Percentiles rank a stretch among this genome's conserved stretches.
These are phyloP conservation scores for Halictus ligatus DNA, from an alignment of 2,888 invertebrate genomes.

Conservation along the genomic window DNA sequence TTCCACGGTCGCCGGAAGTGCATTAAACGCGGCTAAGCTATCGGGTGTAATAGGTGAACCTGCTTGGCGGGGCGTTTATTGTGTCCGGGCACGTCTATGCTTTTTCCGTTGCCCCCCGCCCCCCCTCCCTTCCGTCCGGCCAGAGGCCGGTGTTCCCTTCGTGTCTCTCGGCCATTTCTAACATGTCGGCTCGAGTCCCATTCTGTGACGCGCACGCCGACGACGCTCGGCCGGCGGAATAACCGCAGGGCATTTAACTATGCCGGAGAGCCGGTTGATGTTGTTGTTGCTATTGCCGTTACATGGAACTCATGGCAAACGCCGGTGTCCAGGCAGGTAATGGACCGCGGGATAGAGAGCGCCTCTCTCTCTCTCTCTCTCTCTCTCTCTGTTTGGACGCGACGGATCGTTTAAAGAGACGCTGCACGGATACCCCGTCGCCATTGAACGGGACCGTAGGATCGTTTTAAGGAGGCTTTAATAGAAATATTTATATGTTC, in stretches of 20 bases:
- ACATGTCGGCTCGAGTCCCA: constrained; percentile 45
- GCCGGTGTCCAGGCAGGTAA: constrained; percentile 39
- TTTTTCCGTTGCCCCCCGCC: constrained; percentile 42
- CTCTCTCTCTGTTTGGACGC: background rate
- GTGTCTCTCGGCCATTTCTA: background rate
- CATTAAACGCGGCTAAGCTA: constrained; percentile 76
- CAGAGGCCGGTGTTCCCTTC: background rate
- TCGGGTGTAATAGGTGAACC: constrained; percentile 75
- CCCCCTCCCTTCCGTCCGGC: background rate
- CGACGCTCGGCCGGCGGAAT: constrained; percentile 24
- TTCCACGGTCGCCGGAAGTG: constrained; percentile 72
- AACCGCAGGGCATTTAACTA: constrained; percentile 60
- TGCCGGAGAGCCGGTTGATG: constrained; percentile 30
- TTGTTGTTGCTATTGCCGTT: constrained; percentile 39
- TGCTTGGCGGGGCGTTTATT: constrained; percentile 72
- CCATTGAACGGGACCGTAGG: constrained; percentile 60
- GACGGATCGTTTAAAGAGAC: constrained; percentile 49
- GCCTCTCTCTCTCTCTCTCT: background rate
- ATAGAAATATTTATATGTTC: constrained; percentile 82
- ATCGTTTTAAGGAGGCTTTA: constrained; percentile 78
- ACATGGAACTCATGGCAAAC: constrained; percentile 17
- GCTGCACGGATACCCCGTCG: constrained; percentile 19
- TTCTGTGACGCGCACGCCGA: constrained; percentile 40
- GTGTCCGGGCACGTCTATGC: constrained; percentile 74
- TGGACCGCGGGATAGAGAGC: constrained; percentile 5